These are phyloP conservation scores for Hystrix cristata DNA, from an alignment of 2,113 vertebrate species.

Conservation along the genomic window DNA sequence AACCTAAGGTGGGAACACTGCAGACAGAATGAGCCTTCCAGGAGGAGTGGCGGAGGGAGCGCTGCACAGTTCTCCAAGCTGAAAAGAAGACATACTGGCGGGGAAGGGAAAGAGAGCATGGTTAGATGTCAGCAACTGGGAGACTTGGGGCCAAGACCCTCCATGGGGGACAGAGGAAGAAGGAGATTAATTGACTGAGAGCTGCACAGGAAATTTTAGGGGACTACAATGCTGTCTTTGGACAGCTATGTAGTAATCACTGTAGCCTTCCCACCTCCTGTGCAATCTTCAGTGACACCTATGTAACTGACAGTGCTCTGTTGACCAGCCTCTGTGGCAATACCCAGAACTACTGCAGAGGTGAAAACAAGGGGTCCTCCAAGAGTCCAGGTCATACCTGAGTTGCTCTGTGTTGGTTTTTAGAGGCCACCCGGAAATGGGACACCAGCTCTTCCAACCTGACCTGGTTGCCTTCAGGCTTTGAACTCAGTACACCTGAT, in stretches of 20 bases:
- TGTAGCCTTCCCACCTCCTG: not conserved
- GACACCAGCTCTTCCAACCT: not conserved
- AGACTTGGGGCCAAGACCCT: not conserved
- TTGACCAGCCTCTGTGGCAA: not conserved
- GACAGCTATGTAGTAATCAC: not conserved
- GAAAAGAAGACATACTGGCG: not conserved
- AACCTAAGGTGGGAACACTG: accelerated
- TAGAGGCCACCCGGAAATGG: not conserved
- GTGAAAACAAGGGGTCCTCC: not conserved
- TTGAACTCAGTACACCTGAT: not conserved
- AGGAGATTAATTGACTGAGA: not conserved
- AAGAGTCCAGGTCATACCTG: not conserved
- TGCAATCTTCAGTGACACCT: not conserved
- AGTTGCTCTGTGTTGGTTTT: not conserved
- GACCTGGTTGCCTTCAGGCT: not conserved
- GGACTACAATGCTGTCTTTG: not conserved
- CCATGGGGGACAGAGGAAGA: accelerated
- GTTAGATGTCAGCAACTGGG: not conserved
- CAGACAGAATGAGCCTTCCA: accelerated
- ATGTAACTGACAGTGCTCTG: accelerated
- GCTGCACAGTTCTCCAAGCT: not conserved
- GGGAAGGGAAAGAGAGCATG: not conserved
- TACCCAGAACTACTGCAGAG: not conserved
- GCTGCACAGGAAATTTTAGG: not conserved
- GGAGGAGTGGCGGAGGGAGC: accelerated